Evolutionary conservation across 2,797 vertebrate species (phyloP).

Genomic region (Zonotrichia albicollis): DNA sequence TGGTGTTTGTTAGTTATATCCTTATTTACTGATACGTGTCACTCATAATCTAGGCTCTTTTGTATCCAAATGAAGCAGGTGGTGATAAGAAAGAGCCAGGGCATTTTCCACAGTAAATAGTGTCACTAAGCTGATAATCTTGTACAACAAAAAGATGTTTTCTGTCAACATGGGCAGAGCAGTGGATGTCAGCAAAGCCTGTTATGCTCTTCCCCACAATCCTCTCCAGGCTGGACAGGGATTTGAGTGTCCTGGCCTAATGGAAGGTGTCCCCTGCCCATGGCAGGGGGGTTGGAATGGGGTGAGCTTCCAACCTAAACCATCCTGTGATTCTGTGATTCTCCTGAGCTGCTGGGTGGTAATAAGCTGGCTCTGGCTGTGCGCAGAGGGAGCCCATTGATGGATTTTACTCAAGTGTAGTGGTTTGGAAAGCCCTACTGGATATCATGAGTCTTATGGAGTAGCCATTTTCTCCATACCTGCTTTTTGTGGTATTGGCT

Average conservation of each 20-base stretch:
- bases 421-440: not conserved
- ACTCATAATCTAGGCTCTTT: not conserved
- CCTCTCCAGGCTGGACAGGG: not conserved
- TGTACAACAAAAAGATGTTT: not conserved
- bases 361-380: not conserved
- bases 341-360: not conserved
- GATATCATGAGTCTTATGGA: not conserved
- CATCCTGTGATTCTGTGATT: not conserved
- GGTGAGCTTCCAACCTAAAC: not conserved
- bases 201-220: accelerated
- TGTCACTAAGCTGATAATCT: not conserved
- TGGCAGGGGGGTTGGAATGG: not conserved
- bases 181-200: not conserved
- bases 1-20: not conserved
- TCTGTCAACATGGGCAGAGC: accelerated
- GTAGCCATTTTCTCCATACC: not conserved
- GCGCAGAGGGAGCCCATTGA: not conserved
- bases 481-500: not conserved
- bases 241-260: not conserved
- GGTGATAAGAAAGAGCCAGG: not conserved
- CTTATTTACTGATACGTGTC: accelerated
- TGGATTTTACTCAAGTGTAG: not conserved
- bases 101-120: not conserved
- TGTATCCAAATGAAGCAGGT: not conserved
- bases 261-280: not conserved